phyloP scores from a whole-genome alignment of 2,113 vertebrate genomes.

The Odocoileus hemionus region DNA sequence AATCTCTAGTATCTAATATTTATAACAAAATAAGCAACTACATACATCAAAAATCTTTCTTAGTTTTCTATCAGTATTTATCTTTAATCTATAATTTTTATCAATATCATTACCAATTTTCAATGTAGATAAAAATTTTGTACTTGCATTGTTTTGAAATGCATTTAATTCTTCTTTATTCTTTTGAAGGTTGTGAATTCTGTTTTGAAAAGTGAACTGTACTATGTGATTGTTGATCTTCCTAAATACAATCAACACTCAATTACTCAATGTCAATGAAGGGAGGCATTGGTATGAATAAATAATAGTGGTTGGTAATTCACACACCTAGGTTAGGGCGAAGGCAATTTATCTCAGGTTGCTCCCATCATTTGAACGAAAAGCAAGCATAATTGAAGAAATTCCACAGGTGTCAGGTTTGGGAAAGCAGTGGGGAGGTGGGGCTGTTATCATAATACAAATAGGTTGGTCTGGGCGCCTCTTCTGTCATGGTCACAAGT shows the following conservation, averaged over 20 bases:
- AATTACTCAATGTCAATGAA: slow-evolving; percentile 67
- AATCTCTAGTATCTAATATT: background rate
- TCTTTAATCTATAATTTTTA: background rate
- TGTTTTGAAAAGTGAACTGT: slow-evolving; percentile 41
- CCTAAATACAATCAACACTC: slow-evolving; percentile 54
- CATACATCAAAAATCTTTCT: background rate
- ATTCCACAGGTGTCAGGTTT: background rate
- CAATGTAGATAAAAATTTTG: background rate
- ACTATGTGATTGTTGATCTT: slow-evolving; percentile 55
- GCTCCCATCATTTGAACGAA: slow-evolving; percentile 47
- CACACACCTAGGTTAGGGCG: slow-evolving; percentile 48
- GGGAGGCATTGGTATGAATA: slow-evolving; percentile 57
- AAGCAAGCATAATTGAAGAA: slow-evolving; percentile 29
- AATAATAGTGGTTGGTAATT: slow-evolving; percentile 57
- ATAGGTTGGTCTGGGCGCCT: background rate
- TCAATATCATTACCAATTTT: background rate
- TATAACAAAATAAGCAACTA: background rate
- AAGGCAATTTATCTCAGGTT: slow-evolving; percentile 60
- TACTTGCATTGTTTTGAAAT: background rate
- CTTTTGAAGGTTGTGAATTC: background rate
- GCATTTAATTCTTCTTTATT: slow-evolving; percentile 2
- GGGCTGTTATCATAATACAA: background rate
- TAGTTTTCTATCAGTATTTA: background rate
- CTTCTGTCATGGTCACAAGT: background rate
- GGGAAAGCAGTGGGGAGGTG: background rate